Percentiles rank a stretch among this genome's conserved stretches.
phyloP scores from a whole-genome alignment of 1,140 invertebrate species.

The Drosophila orena region DNA sequence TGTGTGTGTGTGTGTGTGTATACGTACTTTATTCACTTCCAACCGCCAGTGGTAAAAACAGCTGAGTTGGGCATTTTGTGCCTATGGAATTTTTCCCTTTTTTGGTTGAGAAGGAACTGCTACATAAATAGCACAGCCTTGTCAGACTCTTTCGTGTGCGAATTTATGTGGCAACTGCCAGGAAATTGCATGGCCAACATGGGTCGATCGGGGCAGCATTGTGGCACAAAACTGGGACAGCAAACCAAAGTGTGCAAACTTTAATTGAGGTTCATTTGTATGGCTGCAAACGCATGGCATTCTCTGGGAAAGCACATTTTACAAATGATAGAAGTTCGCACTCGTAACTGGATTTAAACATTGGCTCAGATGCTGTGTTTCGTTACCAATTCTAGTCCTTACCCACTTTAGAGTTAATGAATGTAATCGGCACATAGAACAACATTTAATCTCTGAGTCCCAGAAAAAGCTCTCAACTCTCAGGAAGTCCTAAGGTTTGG shows the following conservation, averaged over 20 bases:
- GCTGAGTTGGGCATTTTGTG: slow-evolving; percentile 65
- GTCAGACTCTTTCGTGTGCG: slow-evolving; percentile 64
- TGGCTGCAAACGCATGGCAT: slow-evolving; percentile 29
- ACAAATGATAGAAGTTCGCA: slow-evolving; percentile 2
- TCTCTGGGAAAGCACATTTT: slow-evolving; percentile 7
- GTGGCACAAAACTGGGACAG: slow-evolving; percentile 54
- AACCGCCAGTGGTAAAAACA: slow-evolving; percentile 50
- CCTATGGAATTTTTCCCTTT: slow-evolving; percentile 43
- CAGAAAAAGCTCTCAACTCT: not conserved
- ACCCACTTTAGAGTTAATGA: no score
- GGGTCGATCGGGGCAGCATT: slow-evolving; percentile 5
- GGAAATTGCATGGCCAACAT: slow-evolving; percentile 64
- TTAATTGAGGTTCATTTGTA: slow-evolving; percentile 65
- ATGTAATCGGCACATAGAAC: no score
- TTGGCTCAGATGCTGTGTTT: no score
- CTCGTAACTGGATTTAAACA: not conserved
- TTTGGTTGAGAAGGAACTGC: slow-evolving; percentile 66
- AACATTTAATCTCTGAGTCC: slow-evolving; percentile 2
- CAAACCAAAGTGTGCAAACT: slow-evolving; percentile 63
- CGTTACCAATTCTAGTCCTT: no score
- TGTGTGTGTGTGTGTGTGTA: slow-evolving; percentile 14
- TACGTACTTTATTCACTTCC: slow-evolving; percentile 2
- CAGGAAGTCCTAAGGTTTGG: not conserved
- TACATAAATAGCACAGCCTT: slow-evolving; percentile 72
- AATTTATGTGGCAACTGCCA: slow-evolving; percentile 71